phyloP scores from a whole-genome alignment of 1,140 invertebrate species.

The Hirudo medicinalis region DNA sequence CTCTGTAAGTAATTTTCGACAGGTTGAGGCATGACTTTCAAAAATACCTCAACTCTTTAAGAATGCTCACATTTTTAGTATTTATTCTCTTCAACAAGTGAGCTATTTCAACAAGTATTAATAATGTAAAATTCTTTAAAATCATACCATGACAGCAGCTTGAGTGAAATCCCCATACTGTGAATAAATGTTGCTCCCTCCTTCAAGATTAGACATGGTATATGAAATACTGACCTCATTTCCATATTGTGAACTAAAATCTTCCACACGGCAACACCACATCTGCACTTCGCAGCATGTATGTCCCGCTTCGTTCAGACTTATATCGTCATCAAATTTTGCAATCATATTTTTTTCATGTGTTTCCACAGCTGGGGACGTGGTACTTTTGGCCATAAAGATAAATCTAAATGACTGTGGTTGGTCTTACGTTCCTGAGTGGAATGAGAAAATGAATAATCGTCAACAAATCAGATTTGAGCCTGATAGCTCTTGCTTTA shows the following conservation, averaged over 20 bases:
- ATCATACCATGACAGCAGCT: conserved; percentile 69
- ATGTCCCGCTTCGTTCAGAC: background rate
- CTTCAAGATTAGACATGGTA: conserved; percentile 67
- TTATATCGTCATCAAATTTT: too few relatives aligned
- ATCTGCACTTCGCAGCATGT: conserved; percentile 44
- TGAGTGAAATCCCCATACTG: conserved; percentile 77
- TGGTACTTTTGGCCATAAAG: too few relatives aligned
- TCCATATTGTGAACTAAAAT: conserved; percentile 79
- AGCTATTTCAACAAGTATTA: background rate
- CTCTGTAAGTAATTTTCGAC: conserved; percentile 48
- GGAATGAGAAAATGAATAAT: too few relatives aligned
- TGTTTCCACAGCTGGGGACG: too few relatives aligned
- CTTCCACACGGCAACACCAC: conserved; percentile 55
- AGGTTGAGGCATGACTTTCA: too few relatives aligned
- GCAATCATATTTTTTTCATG: too few relatives aligned
- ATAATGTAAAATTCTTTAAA: background rate
- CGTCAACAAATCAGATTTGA: too few relatives aligned
- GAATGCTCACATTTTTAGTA: too few relatives aligned
- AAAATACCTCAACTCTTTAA: too few relatives aligned
- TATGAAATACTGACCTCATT: conserved; percentile 73
- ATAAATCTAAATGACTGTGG: too few relatives aligned
- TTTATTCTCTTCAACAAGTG: conserved; percentile 12
- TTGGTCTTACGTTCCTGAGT: too few relatives aligned
- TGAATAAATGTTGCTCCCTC: conserved; percentile 67
- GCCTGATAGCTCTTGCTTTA: too few relatives aligned